phyloP scores from a whole-genome alignment of 2,797 vertebrate species.

The Malacoraja senta region DNA sequence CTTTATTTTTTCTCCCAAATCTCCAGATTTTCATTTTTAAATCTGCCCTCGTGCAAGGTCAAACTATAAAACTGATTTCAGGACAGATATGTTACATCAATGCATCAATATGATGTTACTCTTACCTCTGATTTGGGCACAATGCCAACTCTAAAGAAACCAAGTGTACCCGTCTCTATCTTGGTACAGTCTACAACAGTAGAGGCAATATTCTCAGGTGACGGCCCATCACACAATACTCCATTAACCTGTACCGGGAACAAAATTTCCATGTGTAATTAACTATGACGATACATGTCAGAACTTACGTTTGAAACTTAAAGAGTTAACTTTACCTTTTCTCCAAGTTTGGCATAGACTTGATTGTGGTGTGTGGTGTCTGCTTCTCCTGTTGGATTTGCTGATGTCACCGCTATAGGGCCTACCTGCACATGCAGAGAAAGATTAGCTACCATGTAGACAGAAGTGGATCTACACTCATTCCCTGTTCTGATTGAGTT shows the following conservation, averaged over 20 bases:
- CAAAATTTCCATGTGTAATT: background rate
- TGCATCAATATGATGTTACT: background rate
- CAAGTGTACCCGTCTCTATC: slow-evolving; percentile 69
- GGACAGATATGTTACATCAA: background rate
- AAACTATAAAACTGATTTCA: background rate
- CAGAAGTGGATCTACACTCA: background rate
- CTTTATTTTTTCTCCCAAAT: background rate
- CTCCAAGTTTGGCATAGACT: slow-evolving; percentile 75
- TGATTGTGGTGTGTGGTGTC: slow-evolving; percentile 90
- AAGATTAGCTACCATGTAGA: background rate
- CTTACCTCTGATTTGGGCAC: slow-evolving; percentile 78
- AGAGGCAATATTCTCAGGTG: slow-evolving; percentile 81
- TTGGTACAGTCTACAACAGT: slow-evolving; percentile 86
- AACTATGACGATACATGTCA: background rate
- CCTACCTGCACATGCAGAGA: slow-evolving; percentile 63
- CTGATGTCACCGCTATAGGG: slow-evolving; percentile 79
- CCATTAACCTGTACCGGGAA: slow-evolving; percentile 68
- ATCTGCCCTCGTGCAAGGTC: background rate
- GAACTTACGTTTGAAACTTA: background rate
- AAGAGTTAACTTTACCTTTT: slow-evolving; percentile 60
- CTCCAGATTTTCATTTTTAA: background rate
- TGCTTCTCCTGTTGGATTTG: slow-evolving; percentile 82
- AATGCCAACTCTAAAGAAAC: slow-evolving; percentile 79
- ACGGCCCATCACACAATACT: slow-evolving; percentile 77
- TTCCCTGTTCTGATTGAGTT: background rate